A percentile compares a stretch with the other conserved stretches of the same genome.
phyloP scores from a whole-genome alignment of 1,140 invertebrate species.

The Drosophila miranda region DNA sequence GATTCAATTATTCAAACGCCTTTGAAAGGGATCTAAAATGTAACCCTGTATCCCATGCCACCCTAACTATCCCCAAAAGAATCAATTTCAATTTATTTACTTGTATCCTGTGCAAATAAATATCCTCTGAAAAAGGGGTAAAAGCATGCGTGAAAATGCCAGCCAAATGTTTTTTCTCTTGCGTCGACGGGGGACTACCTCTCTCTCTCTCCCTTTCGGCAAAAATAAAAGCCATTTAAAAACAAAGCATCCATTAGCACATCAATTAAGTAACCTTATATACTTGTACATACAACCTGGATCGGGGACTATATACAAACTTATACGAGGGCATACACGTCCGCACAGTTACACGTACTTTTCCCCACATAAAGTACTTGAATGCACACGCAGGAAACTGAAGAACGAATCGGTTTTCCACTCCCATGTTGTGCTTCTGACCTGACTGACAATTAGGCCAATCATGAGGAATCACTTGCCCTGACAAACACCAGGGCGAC shows the following conservation, averaged over 20 bases:
- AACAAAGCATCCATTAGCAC: conserved; percentile 51
- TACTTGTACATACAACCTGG: background rate
- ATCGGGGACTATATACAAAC: too few species aligned
- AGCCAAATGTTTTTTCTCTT: conserved; percentile 2
- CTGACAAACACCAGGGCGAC: conserved; percentile 39
- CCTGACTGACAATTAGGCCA: conserved; percentile 72
- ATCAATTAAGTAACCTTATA: conserved; percentile 36
- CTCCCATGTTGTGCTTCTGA: conserved; percentile 31
- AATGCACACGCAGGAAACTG: conserved; percentile 1
- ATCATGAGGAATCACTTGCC: conserved; percentile 62
- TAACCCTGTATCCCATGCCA: too few species aligned
- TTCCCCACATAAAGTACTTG: conserved; percentile 1
- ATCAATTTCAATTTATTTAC: conserved; percentile 9
- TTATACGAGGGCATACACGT: background rate
- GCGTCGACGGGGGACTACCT: background rate
- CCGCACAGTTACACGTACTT: background rate
- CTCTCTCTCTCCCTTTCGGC: background rate
- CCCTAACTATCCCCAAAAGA: too few species aligned
- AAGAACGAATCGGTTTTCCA: conserved; percentile 24
- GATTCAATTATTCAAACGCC: background rate
- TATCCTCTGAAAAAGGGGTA: background rate
- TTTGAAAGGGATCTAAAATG: conserved; percentile 2
- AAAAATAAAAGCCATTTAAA: conserved; percentile 37
- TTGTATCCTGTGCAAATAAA: background rate
- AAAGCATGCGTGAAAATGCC: background rate